A percentile compares a stretch with the other conserved stretches of the same genome.
Conservation (phyloP, 2,113 vertebrate species). For the Myanophis thanlyinensis region DNA sequence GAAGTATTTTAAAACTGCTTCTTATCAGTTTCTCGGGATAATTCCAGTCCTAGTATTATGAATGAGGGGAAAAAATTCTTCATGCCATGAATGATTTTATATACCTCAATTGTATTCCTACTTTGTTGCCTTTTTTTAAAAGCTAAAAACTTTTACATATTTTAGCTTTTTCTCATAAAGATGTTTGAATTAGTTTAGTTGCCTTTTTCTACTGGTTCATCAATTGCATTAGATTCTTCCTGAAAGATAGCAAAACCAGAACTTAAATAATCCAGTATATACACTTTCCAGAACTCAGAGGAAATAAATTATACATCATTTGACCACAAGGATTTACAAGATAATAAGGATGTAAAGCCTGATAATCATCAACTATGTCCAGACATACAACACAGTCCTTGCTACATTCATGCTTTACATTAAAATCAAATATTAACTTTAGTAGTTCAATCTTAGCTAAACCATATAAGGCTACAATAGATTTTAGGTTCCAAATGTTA, state of each 20-base stretch:
- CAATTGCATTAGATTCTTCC: not conserved
- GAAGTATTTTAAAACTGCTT: not conserved
- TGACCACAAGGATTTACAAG: not conserved
- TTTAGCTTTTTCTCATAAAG: not conserved
- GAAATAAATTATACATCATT: not conserved
- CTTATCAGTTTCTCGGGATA: not conserved
- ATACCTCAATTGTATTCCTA: not conserved
- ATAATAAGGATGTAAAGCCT: not conserved
- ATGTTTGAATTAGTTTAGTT: not conserved
- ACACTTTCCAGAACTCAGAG: not conserved
- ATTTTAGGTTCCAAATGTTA: not conserved
- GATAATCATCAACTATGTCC: not conserved
- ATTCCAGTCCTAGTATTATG: not conserved
- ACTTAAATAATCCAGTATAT: not conserved
- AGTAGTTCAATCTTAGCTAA: not conserved
- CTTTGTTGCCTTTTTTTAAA: not conserved
- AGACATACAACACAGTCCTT: not conserved
- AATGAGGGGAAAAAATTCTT: not conserved
- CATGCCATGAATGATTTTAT: not conserved
- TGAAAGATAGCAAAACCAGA: not conserved
- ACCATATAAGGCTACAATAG: not conserved
- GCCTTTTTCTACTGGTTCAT: not conserved
- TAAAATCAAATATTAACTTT: not conserved
- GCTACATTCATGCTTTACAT: not conserved
- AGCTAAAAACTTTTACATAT: not conserved